Percentiles rank a stretch among this genome's conserved stretches.
Conservation (phyloP, 2,113 vertebrate species). For the Hassar affinis region DNA sequence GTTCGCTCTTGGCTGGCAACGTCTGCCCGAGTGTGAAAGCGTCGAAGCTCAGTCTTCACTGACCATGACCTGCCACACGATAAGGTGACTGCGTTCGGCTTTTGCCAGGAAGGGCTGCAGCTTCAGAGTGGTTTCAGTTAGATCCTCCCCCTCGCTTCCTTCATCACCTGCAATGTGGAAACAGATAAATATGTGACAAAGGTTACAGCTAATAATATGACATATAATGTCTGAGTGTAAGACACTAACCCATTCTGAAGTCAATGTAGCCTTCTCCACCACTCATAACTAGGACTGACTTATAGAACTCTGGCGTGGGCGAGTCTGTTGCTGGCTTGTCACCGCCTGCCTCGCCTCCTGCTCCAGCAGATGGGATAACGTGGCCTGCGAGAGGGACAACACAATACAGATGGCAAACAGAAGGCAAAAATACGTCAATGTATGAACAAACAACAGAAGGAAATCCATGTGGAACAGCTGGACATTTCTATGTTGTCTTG, state of each 20-base stretch:
- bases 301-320: conserved; percentile 71
- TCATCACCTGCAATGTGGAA: conserved; percentile 81
- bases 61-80: conserved; percentile 91
- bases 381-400: conserved; percentile 76
- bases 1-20: neutral
- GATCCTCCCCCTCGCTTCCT: conserved; percentile 81
- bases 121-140: conserved; percentile 80
- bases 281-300: conserved; percentile 91
- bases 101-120: conserved; percentile 89
- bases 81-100: conserved; percentile 96
- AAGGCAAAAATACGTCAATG: neutral
- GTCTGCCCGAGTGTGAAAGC: conserved; percentile 1
- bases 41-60: conserved; percentile 73
- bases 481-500: neutral
- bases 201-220: neutral
- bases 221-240: neutral
- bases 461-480: neutral
- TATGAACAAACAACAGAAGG: conserved; percentile 1
- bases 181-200: neutral
- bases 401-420: conserved; percentile 6
- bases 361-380: conserved; percentile 71
- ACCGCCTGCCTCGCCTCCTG: conserved; percentile 67
- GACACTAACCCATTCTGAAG: conserved; percentile 93
- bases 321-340: conserved; percentile 76
- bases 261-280: conserved; percentile 99